Conservation (phyloP, 2,797 vertebrate species). For the Knipowitschia caucasica region DNA sequence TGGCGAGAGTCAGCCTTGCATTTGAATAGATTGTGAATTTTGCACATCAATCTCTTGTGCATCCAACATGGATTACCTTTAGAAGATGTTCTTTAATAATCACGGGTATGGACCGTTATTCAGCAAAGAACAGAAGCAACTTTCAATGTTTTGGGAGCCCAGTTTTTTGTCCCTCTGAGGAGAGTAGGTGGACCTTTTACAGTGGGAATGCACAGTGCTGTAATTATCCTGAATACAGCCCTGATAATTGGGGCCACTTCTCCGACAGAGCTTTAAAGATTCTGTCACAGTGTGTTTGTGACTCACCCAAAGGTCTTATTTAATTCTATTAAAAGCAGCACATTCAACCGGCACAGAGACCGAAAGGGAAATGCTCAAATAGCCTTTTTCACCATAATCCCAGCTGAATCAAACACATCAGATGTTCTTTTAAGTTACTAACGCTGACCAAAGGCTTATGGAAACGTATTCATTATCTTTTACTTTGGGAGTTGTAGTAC, state of each 20-base stretch:
- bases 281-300: conserved; percentile 3
- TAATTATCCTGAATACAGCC: conserved; percentile 36
- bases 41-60: no score
- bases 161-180: not conserved
- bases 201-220: conserved; percentile 30
- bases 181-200: conserved; percentile 21
- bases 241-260: conserved; percentile 31
- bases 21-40: no score
- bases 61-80: no score
- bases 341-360: conserved; percentile 24
- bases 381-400: conserved; percentile 30
- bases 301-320: conserved; percentile 25
- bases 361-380: conserved; percentile 19
- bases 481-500: not conserved
- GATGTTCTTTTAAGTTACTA: conserved; percentile 6
- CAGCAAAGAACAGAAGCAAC: not conserved
- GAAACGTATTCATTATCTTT: not conserved
- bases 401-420: conserved; percentile 3
- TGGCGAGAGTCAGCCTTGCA: no score
- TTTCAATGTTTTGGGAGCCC: not conserved
- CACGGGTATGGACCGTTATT: no score
- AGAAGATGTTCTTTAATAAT: no score
- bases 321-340: conserved; percentile 44
- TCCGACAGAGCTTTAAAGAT: conserved; percentile 8
- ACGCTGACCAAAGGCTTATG: not conserved